phyloP scores from a whole-genome alignment of 30 jellyfish, hydroid and myxozoan genomes.

The Sanderia malayensis region DNA sequence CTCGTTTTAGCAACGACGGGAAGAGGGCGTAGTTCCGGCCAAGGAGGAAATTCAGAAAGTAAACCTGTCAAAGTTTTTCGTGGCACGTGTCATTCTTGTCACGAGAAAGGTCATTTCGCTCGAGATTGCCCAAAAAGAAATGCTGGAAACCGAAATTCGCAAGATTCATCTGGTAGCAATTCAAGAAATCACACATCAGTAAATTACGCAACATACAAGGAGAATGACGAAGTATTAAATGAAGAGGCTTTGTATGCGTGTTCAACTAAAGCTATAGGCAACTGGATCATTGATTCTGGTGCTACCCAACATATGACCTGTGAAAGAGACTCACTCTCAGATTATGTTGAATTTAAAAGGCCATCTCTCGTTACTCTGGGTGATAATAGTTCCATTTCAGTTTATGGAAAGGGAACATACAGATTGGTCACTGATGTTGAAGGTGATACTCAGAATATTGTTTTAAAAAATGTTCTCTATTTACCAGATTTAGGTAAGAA shows the following conservation, averaged over 20 bases:
- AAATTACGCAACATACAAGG: too few species aligned
- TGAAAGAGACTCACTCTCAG: conserved; percentile 32
- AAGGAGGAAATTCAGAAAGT: background rate
- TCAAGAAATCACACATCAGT: too few species aligned
- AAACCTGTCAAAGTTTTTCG: background rate
- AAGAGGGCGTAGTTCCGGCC: background rate
- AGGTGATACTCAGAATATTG: conserved; percentile 27
- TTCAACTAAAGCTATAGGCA: background rate
- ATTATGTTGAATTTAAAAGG: conserved; percentile 20
- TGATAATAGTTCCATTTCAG: conserved; percentile 18
- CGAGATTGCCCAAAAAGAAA: background rate
- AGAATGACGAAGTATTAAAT: too few species aligned
- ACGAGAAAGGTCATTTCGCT: background rate
- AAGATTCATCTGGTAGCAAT: background rate
- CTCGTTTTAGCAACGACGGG: too few species aligned
- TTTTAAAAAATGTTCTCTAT: conserved; percentile 27
- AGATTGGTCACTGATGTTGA: conserved; percentile 29
- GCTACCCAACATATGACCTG: conserved; percentile 36
- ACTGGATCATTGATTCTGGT: conserved; percentile 40
- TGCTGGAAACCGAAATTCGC: background rate
- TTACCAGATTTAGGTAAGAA: conserved; percentile 37
- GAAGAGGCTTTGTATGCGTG: background rate
- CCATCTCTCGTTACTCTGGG: conserved; percentile 32
- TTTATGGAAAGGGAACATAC: conserved; percentile 41
- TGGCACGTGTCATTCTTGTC: background rate